Evolutionary conservation across 2,888 invertebrate species (phyloP).

Genomic region (Gasteruption jaculator): DNA sequence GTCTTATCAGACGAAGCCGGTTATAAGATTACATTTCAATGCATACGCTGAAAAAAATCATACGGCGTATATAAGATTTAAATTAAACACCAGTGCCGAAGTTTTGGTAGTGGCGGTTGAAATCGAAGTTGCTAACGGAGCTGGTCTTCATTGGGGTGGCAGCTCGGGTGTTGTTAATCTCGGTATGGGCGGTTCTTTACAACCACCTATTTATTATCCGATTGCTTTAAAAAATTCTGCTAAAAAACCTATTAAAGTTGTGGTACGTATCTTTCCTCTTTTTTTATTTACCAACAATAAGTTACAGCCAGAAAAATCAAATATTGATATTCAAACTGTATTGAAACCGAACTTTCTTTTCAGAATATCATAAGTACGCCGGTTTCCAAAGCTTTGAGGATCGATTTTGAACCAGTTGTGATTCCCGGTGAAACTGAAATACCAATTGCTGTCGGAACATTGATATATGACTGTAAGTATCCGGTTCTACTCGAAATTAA

Average conservation of each 20-base stretch:
- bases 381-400: constrained; percentile 62
- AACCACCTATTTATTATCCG: constrained; percentile 61
- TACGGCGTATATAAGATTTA: constrained; percentile 79
- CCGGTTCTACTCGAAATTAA: neutral
- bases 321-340: neutral
- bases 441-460: constrained; percentile 62
- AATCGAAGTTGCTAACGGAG: constrained; percentile 67
- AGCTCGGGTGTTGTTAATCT: constrained; percentile 71
- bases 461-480: constrained; percentile 68
- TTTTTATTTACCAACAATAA: constrained; percentile 8
- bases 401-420: constrained; percentile 64
- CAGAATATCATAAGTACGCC: constrained; percentile 58
- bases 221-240: constrained; percentile 67
- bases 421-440: constrained; percentile 62
- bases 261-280: constrained; percentile 50
- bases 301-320: constrained; percentile 10
- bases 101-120: constrained; percentile 78
- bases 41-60: constrained; percentile 75
- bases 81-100: constrained; percentile 64
- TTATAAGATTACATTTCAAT: constrained; percentile 81
- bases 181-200: constrained; percentile 71
- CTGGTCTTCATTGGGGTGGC: constrained; percentile 75
- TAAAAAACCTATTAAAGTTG: constrained; percentile 63
- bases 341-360: constrained; percentile 22
- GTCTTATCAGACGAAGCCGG: constrained; percentile 80